phyloP scores from a whole-genome alignment of 2,113 vertebrate genomes.

The Chaetorhynchus papuensis region DNA sequence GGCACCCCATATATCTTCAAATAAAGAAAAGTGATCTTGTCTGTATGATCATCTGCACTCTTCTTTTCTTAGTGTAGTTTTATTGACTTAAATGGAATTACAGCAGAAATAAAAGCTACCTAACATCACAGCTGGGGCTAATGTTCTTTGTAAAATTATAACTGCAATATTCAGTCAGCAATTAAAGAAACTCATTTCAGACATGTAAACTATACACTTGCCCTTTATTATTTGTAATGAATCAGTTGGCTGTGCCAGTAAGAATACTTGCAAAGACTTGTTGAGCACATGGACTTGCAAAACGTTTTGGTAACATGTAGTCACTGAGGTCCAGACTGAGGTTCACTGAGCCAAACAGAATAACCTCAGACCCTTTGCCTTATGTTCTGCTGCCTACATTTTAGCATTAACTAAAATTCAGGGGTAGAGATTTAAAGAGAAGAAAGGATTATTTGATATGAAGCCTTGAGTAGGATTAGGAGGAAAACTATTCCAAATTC shows the following conservation, averaged over 20 bases:
- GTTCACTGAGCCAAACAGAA: neutral
- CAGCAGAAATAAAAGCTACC: neutral
- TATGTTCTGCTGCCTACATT: neutral
- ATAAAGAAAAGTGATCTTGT: neutral
- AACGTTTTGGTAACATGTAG: neutral
- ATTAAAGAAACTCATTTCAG: constrained; percentile 49
- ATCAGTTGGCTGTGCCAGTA: neutral
- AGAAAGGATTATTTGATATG: neutral
- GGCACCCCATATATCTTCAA: neutral
- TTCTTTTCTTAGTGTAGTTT: neutral
- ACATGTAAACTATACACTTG: neutral
- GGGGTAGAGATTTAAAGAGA: neutral
- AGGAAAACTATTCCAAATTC: neutral
- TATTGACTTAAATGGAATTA: neutral
- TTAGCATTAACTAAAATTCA: neutral
- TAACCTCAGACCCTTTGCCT: neutral
- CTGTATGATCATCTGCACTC: neutral
- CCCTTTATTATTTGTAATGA: constrained; percentile 40
- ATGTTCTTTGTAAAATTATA: constrained; percentile 39
- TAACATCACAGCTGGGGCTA: constrained; percentile 16
- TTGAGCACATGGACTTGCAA: neutral
- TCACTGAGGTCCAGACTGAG: neutral
- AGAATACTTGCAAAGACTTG: neutral
- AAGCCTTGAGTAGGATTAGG: neutral
- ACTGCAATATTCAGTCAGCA: constrained; percentile 31